These are phyloP conservation scores for Cydia fagiglandana DNA, from an alignment of 1,140 invertebrate genomes.

Conservation along the genomic window DNA sequence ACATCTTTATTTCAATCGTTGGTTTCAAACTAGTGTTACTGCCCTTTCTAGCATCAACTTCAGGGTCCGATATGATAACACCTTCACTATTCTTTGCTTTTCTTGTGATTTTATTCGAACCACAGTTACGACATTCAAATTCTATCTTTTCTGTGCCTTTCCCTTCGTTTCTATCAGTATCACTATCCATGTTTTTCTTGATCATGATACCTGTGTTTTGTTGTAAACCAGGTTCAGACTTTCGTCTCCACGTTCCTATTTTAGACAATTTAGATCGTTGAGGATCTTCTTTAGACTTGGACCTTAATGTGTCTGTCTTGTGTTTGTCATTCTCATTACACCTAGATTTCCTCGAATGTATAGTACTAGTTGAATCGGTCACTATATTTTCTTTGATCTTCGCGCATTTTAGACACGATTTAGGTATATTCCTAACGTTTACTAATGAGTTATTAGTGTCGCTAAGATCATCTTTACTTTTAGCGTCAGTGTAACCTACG, in stretches of 20 bases:
- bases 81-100: constrained; percentile 55
- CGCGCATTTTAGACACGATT: constrained; percentile 76
- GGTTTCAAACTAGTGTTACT: constrained; percentile 47
- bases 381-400: constrained; percentile 79
- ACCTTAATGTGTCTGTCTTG: constrained; percentile 59
- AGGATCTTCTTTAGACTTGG: constrained; percentile 76
- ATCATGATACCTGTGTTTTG: constrained; percentile 55
- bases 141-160: constrained; percentile 69
- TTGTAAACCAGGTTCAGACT: constrained; percentile 85
- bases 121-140: constrained; percentile 73
- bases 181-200: constrained; percentile 65
- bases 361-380: constrained; percentile 55
- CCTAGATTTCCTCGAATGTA: constrained; percentile 63
- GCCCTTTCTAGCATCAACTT: constrained; percentile 56
- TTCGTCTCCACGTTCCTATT: constrained; percentile 83
- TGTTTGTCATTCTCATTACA: constrained; percentile 62
- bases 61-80: constrained; percentile 59
- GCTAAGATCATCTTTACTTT: constrained; percentile 65
- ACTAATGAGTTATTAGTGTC: constrained; percentile 61
- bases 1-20: constrained; percentile 80
- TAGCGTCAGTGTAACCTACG: constrained; percentile 62
- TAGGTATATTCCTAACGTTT: constrained; percentile 64
- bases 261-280: constrained; percentile 78
- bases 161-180: constrained; percentile 57
- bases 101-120: constrained; percentile 67